Conservation (phyloP, 2,797 vertebrate genomes). For the Melanotaenia parkinsoni region DNA sequence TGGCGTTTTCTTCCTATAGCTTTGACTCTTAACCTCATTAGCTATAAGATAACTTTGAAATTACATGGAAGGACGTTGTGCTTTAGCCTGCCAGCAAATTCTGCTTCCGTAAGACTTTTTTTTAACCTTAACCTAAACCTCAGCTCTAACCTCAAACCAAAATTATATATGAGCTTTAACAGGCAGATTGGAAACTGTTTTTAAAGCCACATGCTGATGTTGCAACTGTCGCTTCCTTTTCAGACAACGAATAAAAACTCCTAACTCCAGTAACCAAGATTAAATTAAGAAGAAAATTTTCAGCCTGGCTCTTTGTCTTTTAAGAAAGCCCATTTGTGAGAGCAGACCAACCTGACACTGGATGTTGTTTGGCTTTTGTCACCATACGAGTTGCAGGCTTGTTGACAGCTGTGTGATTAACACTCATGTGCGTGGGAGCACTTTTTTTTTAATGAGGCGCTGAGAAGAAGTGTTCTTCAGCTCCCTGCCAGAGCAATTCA, state of each 20-base stretch:
- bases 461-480: conserved; percentile 24
- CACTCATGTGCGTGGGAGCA: conserved; percentile 16
- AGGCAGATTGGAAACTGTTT: neutral
- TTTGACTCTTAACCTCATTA: conserved; percentile 3
- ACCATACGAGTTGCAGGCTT: conserved; percentile 12
- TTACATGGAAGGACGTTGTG: neutral
- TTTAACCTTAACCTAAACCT: neutral
- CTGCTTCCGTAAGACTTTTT: neutral
- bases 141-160: neutral
- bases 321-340: neutral
- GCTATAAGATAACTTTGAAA: neutral
- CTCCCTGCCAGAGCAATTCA: conserved; percentile 13
- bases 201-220: neutral
- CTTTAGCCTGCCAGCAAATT: neutral
- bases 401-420: conserved; percentile 35
- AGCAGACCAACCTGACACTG: conserved; percentile 2
- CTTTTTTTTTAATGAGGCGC: conserved; percentile 22
- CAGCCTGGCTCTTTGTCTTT: neutral
- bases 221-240: neutral
- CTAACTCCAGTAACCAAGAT: neutral
- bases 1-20: neutral
- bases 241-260: neutral
- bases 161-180: neutral
- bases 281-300: neutral
- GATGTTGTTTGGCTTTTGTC: conserved; percentile 22